Percentiles rank a stretch among this genome's conserved stretches.
These are phyloP conservation scores for Apamea crenata DNA, from an alignment of 2,888 invertebrate genomes.

Conservation along the genomic window DNA sequence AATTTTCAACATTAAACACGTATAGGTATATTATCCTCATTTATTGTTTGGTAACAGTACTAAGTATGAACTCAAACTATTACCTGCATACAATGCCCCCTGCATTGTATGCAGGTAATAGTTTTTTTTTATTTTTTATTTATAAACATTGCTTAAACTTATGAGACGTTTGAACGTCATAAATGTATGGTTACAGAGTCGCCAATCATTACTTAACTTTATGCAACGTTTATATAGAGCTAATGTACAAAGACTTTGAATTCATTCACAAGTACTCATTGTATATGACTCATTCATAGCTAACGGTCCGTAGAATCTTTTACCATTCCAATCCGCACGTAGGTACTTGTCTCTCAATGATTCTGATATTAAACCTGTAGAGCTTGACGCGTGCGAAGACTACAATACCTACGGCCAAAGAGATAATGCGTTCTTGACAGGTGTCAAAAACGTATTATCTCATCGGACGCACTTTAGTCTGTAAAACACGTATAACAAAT, in stretches of 20 bases:
- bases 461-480: no score
- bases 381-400: background rate
- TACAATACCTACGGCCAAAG: no score
- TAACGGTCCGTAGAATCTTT: conserved; percentile 10
- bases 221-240: background rate
- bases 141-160: background rate
- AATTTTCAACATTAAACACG: conserved; percentile 25
- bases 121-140: no score
- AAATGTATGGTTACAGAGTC: background rate
- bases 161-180: background rate
- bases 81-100: background rate
- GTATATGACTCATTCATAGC: conserved; percentile 39
- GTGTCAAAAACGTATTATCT: no score
- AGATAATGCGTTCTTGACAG: background rate
- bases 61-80: background rate
- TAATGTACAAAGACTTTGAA: background rate
- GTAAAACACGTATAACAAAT: no score
- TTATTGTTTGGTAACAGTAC: conserved; percentile 4
- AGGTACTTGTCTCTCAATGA: conserved; percentile 17
- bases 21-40: conserved; percentile 9
- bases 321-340: conserved; percentile 29
- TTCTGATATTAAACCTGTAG: conserved; percentile 7
- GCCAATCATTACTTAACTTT: background rate
- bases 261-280: conserved; percentile 24
- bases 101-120: no score